Percentiles rank a stretch among this genome's conserved stretches.
Conservation (phyloP, 2,888 invertebrate species). For the Mythimna impura region DNA sequence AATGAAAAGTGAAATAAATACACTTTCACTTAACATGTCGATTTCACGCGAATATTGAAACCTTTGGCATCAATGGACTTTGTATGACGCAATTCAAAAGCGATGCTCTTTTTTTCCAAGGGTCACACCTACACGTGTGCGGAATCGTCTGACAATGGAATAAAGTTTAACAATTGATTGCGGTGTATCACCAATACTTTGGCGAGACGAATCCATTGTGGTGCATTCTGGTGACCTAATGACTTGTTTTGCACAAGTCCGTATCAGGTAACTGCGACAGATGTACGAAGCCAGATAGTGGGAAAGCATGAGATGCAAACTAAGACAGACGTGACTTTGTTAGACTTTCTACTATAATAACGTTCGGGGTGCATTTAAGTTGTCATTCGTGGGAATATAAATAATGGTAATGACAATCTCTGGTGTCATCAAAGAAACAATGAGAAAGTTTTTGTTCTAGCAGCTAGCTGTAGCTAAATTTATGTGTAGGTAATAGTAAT, state of each 20-base stretch:
- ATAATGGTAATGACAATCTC: constrained; percentile 80
- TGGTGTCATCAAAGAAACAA: constrained; percentile 77
- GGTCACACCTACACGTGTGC: constrained; percentile 86
- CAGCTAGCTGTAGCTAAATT: constrained; percentile 37
- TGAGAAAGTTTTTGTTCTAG: constrained; percentile 73
- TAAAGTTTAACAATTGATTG: constrained; percentile 58
- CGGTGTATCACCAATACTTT: constrained; percentile 65
- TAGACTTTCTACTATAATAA: constrained; percentile 86
- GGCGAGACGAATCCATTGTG: constrained; percentile 70
- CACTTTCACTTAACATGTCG: constrained; percentile 72
- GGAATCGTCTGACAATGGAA: constrained; percentile 70
- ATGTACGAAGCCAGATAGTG: constrained; percentile 84
- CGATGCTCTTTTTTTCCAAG: constrained; percentile 73
- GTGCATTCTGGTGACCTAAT: constrained; percentile 79
- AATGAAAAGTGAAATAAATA: constrained; percentile 54
- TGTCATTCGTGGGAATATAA: constrained; percentile 88
- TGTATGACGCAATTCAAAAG: constrained; percentile 73
- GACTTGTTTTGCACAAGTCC: constrained; percentile 79
- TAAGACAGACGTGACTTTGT: constrained; percentile 87
- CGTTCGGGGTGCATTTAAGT: constrained; percentile 81
- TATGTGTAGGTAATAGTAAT: background rate
- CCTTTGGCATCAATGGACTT: constrained; percentile 65
- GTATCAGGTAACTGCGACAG: constrained; percentile 86
- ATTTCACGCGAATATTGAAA: constrained; percentile 63
- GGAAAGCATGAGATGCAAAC: constrained; percentile 86